A percentile compares a stretch with the other conserved stretches of the same genome.
Conservation (phyloP, 64 coral and sea anemone genomes). For the Astreopora myriophthalma region DNA sequence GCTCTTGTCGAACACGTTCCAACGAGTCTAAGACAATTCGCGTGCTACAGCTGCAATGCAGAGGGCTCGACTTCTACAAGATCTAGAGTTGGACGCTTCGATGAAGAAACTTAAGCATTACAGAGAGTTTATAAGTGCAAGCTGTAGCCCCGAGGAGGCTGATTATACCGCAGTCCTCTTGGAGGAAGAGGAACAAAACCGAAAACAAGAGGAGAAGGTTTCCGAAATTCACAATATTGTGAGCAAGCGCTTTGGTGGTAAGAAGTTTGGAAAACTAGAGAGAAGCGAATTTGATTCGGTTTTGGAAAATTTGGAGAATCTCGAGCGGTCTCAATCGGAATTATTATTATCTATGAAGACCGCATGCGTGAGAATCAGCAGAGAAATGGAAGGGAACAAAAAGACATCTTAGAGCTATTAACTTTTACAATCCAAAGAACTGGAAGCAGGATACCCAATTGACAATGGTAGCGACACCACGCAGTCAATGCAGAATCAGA, state of each 20-base stretch:
- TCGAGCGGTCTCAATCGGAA: background rate
- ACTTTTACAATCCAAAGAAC: background rate
- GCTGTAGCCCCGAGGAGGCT: constrained; percentile 63
- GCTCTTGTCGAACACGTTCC: constrained; percentile 84
- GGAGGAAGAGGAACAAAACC: constrained; percentile 65
- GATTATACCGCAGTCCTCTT: constrained; percentile 28
- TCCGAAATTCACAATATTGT: constrained; percentile 41
- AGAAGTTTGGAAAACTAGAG: constrained; percentile 38
- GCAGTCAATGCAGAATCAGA: background rate
- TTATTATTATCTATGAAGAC: background rate
- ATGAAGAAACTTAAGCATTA: constrained; percentile 42
- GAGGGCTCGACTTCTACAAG: constrained; percentile 75
- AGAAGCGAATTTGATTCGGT: constrained; percentile 27
- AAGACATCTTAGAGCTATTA: background rate
- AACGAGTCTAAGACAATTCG: constrained; percentile 84
- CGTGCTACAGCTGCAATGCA: constrained; percentile 79
- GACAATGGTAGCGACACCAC: background rate
- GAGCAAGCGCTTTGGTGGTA: constrained; percentile 30
- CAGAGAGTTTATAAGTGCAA: constrained; percentile 54
- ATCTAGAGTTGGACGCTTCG: constrained; percentile 60
- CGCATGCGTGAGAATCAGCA: background rate
- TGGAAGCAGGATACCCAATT: background rate
- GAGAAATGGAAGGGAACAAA: background rate
- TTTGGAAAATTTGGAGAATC: constrained; percentile 19
- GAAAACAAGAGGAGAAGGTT: constrained; percentile 61